Percentiles rank a stretch among this genome's conserved stretches.
These are phyloP conservation scores for Microcebus tavaratra DNA, from an alignment of 2,113 vertebrate genomes.

Conservation along the genomic window DNA sequence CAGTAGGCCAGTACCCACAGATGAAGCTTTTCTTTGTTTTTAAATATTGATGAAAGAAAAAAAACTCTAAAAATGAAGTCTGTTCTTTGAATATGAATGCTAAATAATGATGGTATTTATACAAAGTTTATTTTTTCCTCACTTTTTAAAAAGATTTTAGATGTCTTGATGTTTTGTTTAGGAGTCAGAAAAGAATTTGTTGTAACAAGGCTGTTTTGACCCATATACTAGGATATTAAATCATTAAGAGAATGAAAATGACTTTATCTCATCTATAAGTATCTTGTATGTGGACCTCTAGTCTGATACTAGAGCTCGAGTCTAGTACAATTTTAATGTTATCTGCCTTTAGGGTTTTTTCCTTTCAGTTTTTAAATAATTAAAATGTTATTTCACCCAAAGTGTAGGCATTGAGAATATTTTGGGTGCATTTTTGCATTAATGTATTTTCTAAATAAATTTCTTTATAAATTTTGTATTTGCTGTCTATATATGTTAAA, in stretches of 20 bases:
- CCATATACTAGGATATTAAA: not conserved
- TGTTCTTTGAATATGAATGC: conserved; percentile 4
- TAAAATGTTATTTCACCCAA: conserved; percentile 26
- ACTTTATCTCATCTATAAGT: not conserved
- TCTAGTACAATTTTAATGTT: not conserved
- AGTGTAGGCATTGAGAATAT: not conserved
- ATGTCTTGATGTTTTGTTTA: conserved; percentile 20
- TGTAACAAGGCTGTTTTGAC: not conserved
- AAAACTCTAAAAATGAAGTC: not conserved
- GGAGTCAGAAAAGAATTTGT: conserved; percentile 13
- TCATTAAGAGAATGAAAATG: conserved; percentile 25
- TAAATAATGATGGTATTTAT: conserved; percentile 23
- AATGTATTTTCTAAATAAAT: not conserved
- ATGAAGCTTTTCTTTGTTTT: conserved; percentile 23
- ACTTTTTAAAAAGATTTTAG: not conserved
- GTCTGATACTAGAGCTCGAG: not conserved
- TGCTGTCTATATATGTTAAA: conserved; percentile 40
- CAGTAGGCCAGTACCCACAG: not conserved
- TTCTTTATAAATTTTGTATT: conserved; percentile 47
- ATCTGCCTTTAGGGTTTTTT: not conserved
- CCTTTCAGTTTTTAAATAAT: conserved; percentile 11
- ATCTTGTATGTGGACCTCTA: not conserved
- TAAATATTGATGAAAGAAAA: not conserved
- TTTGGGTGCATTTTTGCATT: not conserved
- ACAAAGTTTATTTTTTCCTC: not conserved